These are phyloP conservation scores for Acanthornis magna DNA, from an alignment of 2,797 vertebrate genomes.

Conservation along the genomic window DNA sequence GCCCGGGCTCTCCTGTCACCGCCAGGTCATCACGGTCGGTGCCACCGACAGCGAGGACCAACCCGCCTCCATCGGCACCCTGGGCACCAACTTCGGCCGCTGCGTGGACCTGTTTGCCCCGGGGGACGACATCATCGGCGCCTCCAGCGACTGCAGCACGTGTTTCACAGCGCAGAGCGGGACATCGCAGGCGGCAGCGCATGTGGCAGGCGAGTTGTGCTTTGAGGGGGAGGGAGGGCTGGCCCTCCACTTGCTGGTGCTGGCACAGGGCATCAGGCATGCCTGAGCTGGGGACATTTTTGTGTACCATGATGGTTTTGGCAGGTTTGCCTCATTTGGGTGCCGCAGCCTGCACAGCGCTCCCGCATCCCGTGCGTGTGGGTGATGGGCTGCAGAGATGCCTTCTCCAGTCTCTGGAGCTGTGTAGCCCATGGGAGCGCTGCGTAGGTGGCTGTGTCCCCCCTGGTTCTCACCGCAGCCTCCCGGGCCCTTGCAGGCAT, in stretches of 20 bases:
- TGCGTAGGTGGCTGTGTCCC: fast-evolving
- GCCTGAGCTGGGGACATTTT: background rate
- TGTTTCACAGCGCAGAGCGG: slow-evolving; percentile 87
- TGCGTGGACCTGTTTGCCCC: slow-evolving; percentile 91
- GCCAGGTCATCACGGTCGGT: slow-evolving; percentile 88
- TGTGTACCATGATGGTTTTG: fast-evolving
- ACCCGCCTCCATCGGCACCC: slow-evolving; percentile 78
- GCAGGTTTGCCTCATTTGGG: background rate
- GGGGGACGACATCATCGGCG: slow-evolving; percentile 87
- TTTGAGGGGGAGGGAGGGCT: background rate
- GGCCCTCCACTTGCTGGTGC: fast-evolving
- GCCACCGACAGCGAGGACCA: slow-evolving; percentile 84
- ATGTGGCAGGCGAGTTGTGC: slow-evolving; percentile 78
- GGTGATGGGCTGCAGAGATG: background rate
- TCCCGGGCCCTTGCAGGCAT: slow-evolving; percentile 72
- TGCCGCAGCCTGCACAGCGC: background rate
- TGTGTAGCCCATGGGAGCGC: fast-evolving
- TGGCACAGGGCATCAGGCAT: background rate
- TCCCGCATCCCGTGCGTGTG: fast-evolving
- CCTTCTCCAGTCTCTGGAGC: background rate
- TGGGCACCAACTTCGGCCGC: slow-evolving; percentile 86
- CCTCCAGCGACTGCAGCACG: slow-evolving; percentile 88
- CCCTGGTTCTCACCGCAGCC: background rate
- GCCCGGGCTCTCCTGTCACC: fast-evolving
- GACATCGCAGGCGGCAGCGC: slow-evolving; percentile 88